Base-by-base conservation (phyloP, 2,888 invertebrate species). In the Eupithecia subumbrata region DNA sequence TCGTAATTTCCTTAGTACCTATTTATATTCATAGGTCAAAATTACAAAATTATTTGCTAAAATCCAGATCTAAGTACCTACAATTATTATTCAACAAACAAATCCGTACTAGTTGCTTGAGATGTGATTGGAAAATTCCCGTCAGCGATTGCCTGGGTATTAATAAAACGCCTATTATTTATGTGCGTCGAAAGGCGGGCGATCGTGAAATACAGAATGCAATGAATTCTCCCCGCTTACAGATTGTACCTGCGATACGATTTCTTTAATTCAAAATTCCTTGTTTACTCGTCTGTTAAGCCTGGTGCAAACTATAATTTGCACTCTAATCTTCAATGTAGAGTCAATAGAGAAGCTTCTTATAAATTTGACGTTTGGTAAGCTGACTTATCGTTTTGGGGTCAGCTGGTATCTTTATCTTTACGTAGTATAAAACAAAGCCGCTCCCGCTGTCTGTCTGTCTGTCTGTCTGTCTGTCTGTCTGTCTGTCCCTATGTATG, bases 131-230 rank as follows among this genome's bases (percentile, higher is more conserved):
- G 64, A 64, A 64, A 64, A 64, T 64, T 64, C 64, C 64, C 1
- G 64, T 34, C 64, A 64, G 18, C 16, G 25, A 64, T 64, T 18
- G 18, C 18, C 64, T 18, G 9, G 63, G 5, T 16, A 56, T 56
- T 30, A 63, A 69, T 52, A 69, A 69, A 69, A 48, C 18, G 12
- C 60, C 60, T 22, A 30, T 69, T 34, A 69, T 52, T 69, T 14
- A 56, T 69, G 52, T 37, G 69, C 52, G 69, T 56, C 52, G 34
- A n/a, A 25, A 22, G 22, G 52, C 52, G 18, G 4, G 18, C 48
- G 11, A 52, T 34, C 34, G 52, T 69, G 69, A 69, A 52, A 37
- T n/a, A 48, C 56, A 52, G 69, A 69, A 34, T 69, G 69, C 69
- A 56, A 69, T 69, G n/a, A 56, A 69, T 69, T 34, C 64, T 64